Evolutionary conservation across 2,888 invertebrate genomes (phyloP).

Genomic region (Halocaridina rubra): DNA sequence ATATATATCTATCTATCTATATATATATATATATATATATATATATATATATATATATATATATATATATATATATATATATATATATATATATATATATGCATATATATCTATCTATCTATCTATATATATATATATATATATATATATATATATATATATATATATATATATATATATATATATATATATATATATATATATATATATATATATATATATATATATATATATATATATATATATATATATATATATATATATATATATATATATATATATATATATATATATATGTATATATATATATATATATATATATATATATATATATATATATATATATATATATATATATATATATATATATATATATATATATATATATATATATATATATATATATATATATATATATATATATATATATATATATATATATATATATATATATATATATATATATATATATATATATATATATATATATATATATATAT

Average conservation of each 20-base stretch:
- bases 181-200: neutral
- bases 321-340: neutral
- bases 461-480: slow-evolving; percentile 1
- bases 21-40: neutral
- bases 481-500: neutral
- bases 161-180: neutral
- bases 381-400: neutral
- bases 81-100: neutral
- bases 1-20: neutral
- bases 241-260: neutral
- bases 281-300: neutral
- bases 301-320: neutral
- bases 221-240: neutral
- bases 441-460: neutral
- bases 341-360: neutral
- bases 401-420: neutral
- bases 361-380: neutral
- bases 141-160: slow-evolving; percentile 1
- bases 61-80: neutral
- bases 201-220: neutral
- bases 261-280: neutral
- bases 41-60: slow-evolving; percentile 2
- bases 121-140: neutral
- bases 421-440: slow-evolving; percentile 11
- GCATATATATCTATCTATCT: neutral